Conservation (phyloP, 2,113 vertebrate genomes). For the Hoplias malabaricus region DNA sequence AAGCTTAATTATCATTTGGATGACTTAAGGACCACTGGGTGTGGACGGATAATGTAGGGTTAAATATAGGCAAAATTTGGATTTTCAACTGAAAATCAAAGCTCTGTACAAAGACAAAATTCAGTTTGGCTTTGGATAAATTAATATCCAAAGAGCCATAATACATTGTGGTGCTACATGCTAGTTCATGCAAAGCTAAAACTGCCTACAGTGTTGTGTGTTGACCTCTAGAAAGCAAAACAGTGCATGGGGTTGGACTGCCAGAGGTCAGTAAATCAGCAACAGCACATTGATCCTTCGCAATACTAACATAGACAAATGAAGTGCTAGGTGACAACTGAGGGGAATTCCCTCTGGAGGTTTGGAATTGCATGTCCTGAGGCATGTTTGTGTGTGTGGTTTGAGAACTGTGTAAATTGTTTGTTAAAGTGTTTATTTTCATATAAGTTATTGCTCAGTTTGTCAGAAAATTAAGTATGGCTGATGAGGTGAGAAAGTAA, state of each 20-base stretch:
- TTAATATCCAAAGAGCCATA: neutral
- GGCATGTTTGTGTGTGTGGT: slow-evolving; percentile 34
- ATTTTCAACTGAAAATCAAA: too few relatives aligned
- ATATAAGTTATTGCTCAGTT: neutral
- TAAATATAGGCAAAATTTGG: too few relatives aligned
- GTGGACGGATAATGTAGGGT: too few relatives aligned
- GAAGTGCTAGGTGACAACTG: slow-evolving; percentile 32
- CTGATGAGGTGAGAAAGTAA: neutral
- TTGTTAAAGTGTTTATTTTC: neutral
- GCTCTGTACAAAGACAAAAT: too few relatives aligned
- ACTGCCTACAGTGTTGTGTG: neutral
- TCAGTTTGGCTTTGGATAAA: too few relatives aligned
- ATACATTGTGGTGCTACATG: neutral
- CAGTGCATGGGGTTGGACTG: slow-evolving; percentile 36
- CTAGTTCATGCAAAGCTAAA: neutral
- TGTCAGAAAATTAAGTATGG: neutral
- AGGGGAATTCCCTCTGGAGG: slow-evolving; percentile 42
- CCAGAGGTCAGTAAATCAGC: slow-evolving; percentile 20
- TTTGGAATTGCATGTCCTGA: slow-evolving; percentile 17
- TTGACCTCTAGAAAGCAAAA: slow-evolving; percentile 10
- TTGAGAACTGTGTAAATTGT: neutral
- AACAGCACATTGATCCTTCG: slow-evolving; percentile 53
- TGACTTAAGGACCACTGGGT: too few relatives aligned
- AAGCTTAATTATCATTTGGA: too few relatives aligned
- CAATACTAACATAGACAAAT: slow-evolving; percentile 42